Conservation (phyloP, 2,888 invertebrate genomes). For the Toxonevra muliebris region DNA sequence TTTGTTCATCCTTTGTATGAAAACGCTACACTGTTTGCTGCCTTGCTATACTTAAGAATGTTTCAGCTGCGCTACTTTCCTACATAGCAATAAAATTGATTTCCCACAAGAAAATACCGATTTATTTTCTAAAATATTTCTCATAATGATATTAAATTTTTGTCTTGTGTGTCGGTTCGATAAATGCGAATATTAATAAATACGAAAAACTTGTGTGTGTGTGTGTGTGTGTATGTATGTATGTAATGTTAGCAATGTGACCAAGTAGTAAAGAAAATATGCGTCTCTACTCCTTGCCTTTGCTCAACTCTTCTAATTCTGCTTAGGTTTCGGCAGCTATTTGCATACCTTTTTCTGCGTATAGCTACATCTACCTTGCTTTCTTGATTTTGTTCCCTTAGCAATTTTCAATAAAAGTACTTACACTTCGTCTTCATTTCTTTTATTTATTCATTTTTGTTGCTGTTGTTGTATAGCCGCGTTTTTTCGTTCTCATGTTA, state of each 20-base stretch:
- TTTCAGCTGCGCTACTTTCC: neutral
- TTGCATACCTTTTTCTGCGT: conserved; percentile 11
- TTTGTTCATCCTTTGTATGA: no score
- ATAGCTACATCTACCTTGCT: neutral
- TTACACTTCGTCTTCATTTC: conserved; percentile 2
- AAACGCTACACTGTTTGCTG: no score
- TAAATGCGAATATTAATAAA: conserved; percentile 7
- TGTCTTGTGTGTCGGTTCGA: neutral
- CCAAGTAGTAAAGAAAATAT: neutral
- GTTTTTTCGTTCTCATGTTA: no score
- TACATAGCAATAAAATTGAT: conserved; percentile 40
- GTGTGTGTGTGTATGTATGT: conserved; percentile 1
- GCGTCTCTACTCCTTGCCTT: no score
- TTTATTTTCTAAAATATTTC: conserved; percentile 19
- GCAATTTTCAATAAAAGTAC: conserved; percentile 19
- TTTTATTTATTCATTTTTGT: neutral
- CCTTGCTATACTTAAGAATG: no score
- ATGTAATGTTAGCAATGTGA: neutral
- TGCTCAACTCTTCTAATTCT: neutral
- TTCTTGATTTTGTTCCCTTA: neutral
- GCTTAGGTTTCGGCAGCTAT: neutral
- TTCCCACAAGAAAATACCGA: conserved; percentile 40
- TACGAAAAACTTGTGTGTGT: neutral
- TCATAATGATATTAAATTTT: conserved; percentile 24
- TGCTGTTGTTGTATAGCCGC: neutral